These are phyloP conservation scores for Catalaphyllia jardinei DNA, from an alignment of 64 coral and sea anemone species.

Conservation along the genomic window DNA sequence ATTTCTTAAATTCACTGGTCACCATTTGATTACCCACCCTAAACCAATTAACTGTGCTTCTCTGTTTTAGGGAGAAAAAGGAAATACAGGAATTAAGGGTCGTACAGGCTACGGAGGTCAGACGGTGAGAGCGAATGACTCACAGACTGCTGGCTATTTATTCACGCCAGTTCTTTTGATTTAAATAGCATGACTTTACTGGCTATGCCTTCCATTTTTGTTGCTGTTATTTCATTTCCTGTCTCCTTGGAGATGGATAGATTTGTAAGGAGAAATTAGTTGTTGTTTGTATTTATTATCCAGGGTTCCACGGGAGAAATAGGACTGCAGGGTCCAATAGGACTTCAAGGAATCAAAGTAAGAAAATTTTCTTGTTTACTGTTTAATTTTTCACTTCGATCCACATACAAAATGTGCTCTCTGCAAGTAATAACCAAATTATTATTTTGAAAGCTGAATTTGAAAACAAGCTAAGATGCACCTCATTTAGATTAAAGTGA, in stretches of 20 bases:
- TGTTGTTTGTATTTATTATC: not conserved
- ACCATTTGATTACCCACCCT: too few species aligned
- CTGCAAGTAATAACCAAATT: too few species aligned
- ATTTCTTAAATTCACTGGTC: too few species aligned
- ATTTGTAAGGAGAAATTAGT: not conserved
- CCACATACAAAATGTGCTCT: too few species aligned
- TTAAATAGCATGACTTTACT: too few species aligned
- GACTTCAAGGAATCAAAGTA: conserved; percentile 1
- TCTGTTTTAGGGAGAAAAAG: conserved; percentile 32
- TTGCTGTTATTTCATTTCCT: not conserved
- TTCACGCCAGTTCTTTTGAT: too few species aligned
- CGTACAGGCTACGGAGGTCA: conserved; percentile 4
- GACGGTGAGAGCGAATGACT: not conserved
- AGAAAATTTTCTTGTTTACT: not conserved
- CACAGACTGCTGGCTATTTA: too few species aligned
- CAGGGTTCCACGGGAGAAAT: not conserved
- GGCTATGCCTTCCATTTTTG: too few species aligned
- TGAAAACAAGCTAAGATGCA: too few species aligned
- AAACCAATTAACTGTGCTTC: too few species aligned
- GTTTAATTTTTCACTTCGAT: not conserved
- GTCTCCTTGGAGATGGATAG: not conserved
- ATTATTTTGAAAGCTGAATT: too few species aligned
- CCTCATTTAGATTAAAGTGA: too few species aligned
- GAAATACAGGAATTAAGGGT: conserved; percentile 18
- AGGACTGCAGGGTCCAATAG: conserved; percentile 5